These are phyloP conservation scores for Galerucella nymphaeae DNA, from an alignment of 2,888 invertebrate species.

Conservation along the genomic window DNA sequence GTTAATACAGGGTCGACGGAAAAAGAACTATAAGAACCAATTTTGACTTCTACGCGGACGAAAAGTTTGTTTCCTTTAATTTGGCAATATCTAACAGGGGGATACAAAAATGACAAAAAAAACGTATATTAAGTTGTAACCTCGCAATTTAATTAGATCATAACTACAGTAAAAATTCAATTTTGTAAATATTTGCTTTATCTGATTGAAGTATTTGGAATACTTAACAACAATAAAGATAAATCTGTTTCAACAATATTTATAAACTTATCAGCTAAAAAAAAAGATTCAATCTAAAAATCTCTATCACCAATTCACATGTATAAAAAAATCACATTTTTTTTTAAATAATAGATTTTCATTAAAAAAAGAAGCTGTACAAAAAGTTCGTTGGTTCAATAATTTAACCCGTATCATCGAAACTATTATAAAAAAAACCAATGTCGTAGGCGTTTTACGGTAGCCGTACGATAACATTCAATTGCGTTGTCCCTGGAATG, in stretches of 20 bases:
- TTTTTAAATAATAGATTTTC: conserved; percentile 21
- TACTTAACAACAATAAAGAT: conserved; percentile 35
- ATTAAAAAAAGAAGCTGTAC: background rate
- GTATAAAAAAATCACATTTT: conserved; percentile 45
- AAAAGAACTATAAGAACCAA: too few relatives aligned
- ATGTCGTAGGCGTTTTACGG: background rate
- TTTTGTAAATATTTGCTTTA: conserved; percentile 16
- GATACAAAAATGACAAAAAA: background rate
- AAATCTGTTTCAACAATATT: conserved; percentile 30
- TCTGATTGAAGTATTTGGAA: conserved; percentile 19
- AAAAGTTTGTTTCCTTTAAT: too few relatives aligned
- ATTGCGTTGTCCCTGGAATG: background rate
- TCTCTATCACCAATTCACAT: conserved; percentile 42
- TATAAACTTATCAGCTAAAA: conserved; percentile 25
- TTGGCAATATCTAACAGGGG: too few relatives aligned
- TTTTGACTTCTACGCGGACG: too few relatives aligned
- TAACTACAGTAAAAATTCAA: conserved; percentile 20
- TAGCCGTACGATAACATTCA: too few relatives aligned
- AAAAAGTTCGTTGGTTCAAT: conserved; percentile 6
- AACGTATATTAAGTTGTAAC: conserved; percentile 9
- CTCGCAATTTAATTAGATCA: conserved; percentile 24
- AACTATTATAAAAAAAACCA: background rate
- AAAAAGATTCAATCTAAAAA: conserved; percentile 23
- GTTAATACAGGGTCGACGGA: too few relatives aligned
- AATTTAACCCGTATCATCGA: background rate